Evolutionary conservation across 1,140 invertebrate species (phyloP).

Genomic region (Oreohelix idahoensis): DNA sequence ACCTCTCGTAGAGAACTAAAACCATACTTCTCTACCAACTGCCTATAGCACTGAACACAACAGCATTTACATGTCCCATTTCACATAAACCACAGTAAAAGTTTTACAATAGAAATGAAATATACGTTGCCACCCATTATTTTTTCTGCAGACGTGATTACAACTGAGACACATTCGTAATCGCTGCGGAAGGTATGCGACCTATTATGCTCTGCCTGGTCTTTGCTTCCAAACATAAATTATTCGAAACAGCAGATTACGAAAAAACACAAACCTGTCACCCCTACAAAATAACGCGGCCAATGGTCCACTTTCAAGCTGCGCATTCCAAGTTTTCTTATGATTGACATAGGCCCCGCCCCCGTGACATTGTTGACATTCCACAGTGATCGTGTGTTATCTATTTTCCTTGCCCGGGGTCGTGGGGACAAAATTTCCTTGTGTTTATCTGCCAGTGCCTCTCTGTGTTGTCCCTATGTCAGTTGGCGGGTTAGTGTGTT

Average conservation of each 20-base stretch:
- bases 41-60: too few relatives aligned
- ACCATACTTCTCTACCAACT: neutral
- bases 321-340: constrained; percentile 55
- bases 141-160: too few relatives aligned
- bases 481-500: too few relatives aligned
- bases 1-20: neutral
- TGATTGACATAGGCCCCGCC: constrained; percentile 68
- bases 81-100: too few relatives aligned
- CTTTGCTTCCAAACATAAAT: neutral
- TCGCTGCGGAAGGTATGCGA: neutral
- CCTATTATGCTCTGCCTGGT: too few relatives aligned
- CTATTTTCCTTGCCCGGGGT: constrained; percentile 42
- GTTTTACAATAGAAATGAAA: too few relatives aligned
- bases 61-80: too few relatives aligned
- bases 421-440: constrained; percentile 31
- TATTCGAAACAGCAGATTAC: neutral
- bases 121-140: too few relatives aligned
- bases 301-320: constrained; percentile 32
- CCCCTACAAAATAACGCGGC: constrained; percentile 14
- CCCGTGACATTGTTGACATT: constrained; percentile 68
- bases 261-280: neutral
- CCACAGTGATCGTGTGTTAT: constrained; percentile 62
- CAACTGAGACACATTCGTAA: neutral
- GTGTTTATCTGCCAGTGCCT: neutral
- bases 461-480: too few relatives aligned